These are phyloP conservation scores for Thecocarcelia acutangulata DNA, from an alignment of 2,888 invertebrate species.

Conservation along the genomic window DNA sequence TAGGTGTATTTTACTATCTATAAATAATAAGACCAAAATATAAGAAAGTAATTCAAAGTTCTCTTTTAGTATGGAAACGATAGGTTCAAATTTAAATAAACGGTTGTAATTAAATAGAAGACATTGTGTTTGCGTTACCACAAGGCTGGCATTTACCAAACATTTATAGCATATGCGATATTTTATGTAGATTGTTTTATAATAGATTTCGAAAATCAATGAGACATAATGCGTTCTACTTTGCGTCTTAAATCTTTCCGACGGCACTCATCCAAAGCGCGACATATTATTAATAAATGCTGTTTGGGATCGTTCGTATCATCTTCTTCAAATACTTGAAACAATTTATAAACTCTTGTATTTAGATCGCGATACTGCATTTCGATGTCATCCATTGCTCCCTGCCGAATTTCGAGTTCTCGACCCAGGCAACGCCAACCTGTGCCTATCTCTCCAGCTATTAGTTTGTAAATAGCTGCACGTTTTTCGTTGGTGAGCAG, in stretches of 20 bases:
- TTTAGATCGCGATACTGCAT: conserved; percentile 74
- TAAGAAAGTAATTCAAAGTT: too few relatives aligned
- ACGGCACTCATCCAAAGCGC: conserved; percentile 74
- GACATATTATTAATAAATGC: conserved; percentile 71
- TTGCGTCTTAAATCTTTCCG: conserved; percentile 75
- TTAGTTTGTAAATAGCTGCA: conserved; percentile 74
- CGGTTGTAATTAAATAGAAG: too few relatives aligned
- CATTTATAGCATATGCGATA: too few relatives aligned
- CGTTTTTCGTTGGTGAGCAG: conserved; percentile 74
- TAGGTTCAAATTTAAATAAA: too few relatives aligned
- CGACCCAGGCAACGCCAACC: conserved; percentile 79
- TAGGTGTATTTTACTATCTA: too few relatives aligned
- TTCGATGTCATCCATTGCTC: conserved; percentile 78
- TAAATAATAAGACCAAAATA: too few relatives aligned
- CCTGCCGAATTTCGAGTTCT: conserved; percentile 75
- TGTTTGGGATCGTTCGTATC: conserved; percentile 73
- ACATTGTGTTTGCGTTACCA: too few relatives aligned
- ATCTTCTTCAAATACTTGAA: conserved; percentile 77
- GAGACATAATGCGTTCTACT: conserved; percentile 73
- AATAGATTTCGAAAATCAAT: conserved; percentile 46
- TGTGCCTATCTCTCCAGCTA: conserved; percentile 77
- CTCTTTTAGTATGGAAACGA: too few relatives aligned
- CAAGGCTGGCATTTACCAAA: too few relatives aligned
- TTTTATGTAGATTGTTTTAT: too few relatives aligned
- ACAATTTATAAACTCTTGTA: conserved; percentile 75